A percentile compares a stretch with the other conserved stretches of the same genome.
These are phyloP conservation scores for Tyrophagus putrescentiae DNA, from an alignment of 1,140 invertebrate genomes.

Conservation along the genomic window DNA sequence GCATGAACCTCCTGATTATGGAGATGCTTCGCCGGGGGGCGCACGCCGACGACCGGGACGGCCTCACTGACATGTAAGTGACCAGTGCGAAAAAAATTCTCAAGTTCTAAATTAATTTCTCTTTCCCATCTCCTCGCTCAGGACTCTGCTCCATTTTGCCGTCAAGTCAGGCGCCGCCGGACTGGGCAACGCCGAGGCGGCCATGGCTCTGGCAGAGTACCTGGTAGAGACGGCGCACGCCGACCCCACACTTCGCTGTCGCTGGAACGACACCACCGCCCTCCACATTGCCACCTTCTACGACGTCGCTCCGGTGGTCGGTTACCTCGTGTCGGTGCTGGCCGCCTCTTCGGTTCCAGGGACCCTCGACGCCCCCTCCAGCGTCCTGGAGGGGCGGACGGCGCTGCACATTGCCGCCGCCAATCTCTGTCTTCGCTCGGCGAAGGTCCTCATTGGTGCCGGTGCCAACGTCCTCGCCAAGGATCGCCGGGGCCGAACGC, in stretches of 20 bases:
- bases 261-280: constrained; percentile 45
- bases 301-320: constrained; percentile 39
- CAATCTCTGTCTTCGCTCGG: constrained; percentile 39
- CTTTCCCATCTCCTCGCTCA: neutral
- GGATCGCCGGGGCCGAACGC: constrained; percentile 35
- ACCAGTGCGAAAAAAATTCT: too few relatives aligned
- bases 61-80: constrained; percentile 40
- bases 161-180: constrained; percentile 42
- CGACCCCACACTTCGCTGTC: constrained; percentile 38
- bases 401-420: constrained; percentile 41
- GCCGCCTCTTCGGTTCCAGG: too few relatives aligned
- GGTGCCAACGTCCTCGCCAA: constrained; percentile 36
- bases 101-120: too few relatives aligned
- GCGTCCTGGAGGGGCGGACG: constrained; percentile 41
- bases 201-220: constrained; percentile 29
- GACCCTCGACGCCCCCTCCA: constrained; percentile 37
- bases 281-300: constrained; percentile 44
- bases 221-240: constrained; percentile 36
- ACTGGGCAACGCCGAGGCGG: constrained; percentile 37
- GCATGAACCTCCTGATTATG: constrained; percentile 36
- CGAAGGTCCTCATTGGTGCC: constrained; percentile 37
- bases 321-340: constrained; percentile 28
- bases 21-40: constrained; percentile 38
- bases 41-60: constrained; percentile 41
- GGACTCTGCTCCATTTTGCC: constrained; percentile 41